A percentile compares a stretch with the other conserved stretches of the same genome.
Conservation (phyloP, 2,888 invertebrate species). For the Polydrusus tereticollis region DNA sequence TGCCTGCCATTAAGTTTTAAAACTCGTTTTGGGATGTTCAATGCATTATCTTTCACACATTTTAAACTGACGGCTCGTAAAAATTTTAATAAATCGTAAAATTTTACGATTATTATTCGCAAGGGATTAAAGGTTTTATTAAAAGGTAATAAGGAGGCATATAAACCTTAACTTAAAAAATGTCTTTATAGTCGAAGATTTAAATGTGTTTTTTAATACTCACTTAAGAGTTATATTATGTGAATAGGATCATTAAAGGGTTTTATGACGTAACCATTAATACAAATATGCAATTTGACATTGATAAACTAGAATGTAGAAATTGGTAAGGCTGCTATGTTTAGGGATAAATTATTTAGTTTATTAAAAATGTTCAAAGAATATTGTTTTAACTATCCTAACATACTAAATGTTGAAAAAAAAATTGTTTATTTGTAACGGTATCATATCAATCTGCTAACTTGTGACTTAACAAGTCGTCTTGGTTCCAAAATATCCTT, state of each 20-base stretch:
- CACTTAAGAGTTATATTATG: conserved; percentile 5
- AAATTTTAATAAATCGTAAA: conserved; percentile 36
- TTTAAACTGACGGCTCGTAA: conserved; percentile 20
- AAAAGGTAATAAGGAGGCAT: conserved; percentile 17
- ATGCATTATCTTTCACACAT: conserved; percentile 4
- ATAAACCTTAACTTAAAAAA: neutral
- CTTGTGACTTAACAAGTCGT: too few species aligned
- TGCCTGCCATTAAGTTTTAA: conserved; percentile 6
- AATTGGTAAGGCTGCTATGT: too few species aligned
- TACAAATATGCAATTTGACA: conserved; percentile 5
- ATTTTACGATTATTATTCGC: conserved; percentile 29
- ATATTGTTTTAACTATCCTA: too few species aligned
- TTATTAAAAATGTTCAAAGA: too few species aligned
- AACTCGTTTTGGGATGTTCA: conserved; percentile 6
- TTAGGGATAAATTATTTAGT: too few species aligned
- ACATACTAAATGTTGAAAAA: too few species aligned
- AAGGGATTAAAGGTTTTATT: conserved; percentile 11
- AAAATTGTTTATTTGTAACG: too few species aligned
- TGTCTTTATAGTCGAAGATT: neutral
- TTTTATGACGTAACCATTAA: conserved; percentile 22
- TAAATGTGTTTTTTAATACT: conserved; percentile 3
- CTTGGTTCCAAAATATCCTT: too few species aligned
- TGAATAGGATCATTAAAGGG: conserved; percentile 3
- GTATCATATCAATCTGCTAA: too few species aligned
- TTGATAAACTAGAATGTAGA: too few species aligned